Base-by-base conservation (phyloP, 2,888 invertebrate genomes). In the Nemoura dubitans region DNA sequence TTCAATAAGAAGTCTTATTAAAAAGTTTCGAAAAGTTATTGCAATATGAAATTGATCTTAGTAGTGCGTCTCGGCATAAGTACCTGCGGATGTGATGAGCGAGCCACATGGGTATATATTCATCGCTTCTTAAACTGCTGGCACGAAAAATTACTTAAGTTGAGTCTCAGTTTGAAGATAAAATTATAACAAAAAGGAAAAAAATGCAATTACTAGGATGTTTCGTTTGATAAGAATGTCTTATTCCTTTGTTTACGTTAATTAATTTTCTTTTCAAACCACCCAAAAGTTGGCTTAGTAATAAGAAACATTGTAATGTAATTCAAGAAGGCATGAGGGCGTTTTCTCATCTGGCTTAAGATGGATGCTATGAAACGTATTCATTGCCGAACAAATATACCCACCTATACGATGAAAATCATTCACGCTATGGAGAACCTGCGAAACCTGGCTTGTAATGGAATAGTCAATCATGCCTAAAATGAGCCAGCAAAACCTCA, bases 1-100 rank as follows among this genome's bases (percentile, higher is more conserved):
- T 84, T n/a, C 76, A 84, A 84, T 76, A 84, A 76, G 27, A 84
- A 59, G 59, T 76, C 84, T 84, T 84, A 84, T 84, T 84, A 76
- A 76, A 83, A 84, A 84, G 27, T 84, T 84, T 16, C 1, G 21
- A 6, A 84, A 43, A 59, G 59, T 84, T 81, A 81, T 81, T 81
- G 81, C 28, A 81, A 81, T 81, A 29, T 81, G 81, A 81, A 81
- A 81, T 81, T 81, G 81, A 81, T 81, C 30, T 30, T 7, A 30
- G 10, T 78, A 1, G 27, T 28, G 26, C 27, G n/a, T 6, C 27
- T 10, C 10, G 16, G 28, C 26, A 28, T 7, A 78, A 78, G 25
- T 27, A 78, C 14, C 25, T 26, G 2, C n/a, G 10, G 27, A 2
- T 78, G 78, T 78, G 2, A 27, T 59, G 10, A 10, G 14, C 21